Base-by-base conservation (phyloP, 2,888 invertebrate genomes). In the Oxyteleia sp. region DNA sequence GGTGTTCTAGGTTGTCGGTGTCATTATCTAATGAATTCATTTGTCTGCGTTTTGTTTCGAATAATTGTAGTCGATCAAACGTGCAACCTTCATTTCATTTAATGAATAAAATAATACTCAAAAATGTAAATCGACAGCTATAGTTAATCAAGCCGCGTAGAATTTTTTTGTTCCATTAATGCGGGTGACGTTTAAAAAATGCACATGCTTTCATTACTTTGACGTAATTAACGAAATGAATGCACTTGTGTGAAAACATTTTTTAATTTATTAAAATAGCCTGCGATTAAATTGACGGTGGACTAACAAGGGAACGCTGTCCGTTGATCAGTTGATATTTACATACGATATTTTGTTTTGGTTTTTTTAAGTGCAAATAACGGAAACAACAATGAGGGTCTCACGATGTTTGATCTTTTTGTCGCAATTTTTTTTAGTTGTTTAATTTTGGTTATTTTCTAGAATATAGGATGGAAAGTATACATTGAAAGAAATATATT, bases 51-150 rank as follows among this genome's bases (percentile, higher is more conserved):
- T 61, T 61, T 43, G 32, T 45, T 41, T 20, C 13, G 18, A 18
- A 20, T 43, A 72, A 72, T 51, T 29, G 53, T 55, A 53, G 43
- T 26, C 45, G 63, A 64, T 75, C 45, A 47, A 63, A 75, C 53
- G 20, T 51, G 41, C 35, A 55, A 63, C 16, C 63, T 29, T 8
- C 15, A 10, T 23, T 38, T 57, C 57, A 51, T 55, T 75, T 57
- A 13, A 18, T 53, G 29, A 76, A 68, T 51, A 68, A 68, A 51
- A 59, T 68, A 51, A 68, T 51, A 51, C 41, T 15, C 47, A 5
- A 23, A 41, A 68, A 61, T 41, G 47, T 68, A 76, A 76, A 68
- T 68, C 57, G 59, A 59, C 51, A 35, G 59, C 53, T 66, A 66
- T 49, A 59, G 57, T 66, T 76, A 59, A 76, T 76, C 59, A 66